phyloP scores from a whole-genome alignment of 2,888 invertebrate species.

The Calameuta filiformis region DNA sequence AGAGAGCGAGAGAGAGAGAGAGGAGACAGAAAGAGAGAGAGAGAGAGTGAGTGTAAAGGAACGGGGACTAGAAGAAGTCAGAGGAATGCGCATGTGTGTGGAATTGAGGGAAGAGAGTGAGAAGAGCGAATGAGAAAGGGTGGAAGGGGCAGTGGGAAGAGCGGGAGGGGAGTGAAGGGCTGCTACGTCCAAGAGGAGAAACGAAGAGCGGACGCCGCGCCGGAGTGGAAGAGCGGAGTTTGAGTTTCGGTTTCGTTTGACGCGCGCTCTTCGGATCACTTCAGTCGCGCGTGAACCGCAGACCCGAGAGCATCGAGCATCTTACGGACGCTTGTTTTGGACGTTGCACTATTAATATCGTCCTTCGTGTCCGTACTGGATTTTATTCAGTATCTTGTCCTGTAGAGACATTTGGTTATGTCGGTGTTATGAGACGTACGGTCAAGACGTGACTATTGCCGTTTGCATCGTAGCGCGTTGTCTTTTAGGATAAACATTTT shows the following conservation, averaged over 20 bases:
- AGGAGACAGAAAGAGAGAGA: constrained; percentile 11
- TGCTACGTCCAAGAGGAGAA: not conserved
- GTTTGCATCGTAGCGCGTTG: not conserved
- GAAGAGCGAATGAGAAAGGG: constrained; percentile 24
- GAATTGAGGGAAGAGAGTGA: constrained; percentile 17
- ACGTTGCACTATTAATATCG: not conserved
- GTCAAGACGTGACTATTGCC: not conserved
- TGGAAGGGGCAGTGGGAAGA: not conserved
- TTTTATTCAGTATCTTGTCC: not conserved
- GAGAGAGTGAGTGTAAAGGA: not conserved
- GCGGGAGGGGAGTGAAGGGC: not conserved
- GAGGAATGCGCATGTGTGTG: constrained; percentile 10
- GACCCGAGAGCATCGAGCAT: constrained; percentile 54
- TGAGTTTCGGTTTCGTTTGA: constrained; percentile 41
- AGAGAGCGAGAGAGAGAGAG: not conserved
- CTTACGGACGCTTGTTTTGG: not conserved
- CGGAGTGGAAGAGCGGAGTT: constrained; percentile 13
- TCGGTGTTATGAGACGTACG: not conserved
- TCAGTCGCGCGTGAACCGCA: constrained; percentile 62
- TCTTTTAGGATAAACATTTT: not conserved
- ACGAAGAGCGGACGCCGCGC: constrained; percentile 1
- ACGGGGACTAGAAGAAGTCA: constrained; percentile 11
- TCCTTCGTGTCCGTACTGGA: not conserved
- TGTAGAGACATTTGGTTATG: not conserved
- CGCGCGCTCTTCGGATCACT: constrained; percentile 28